Evolutionary conservation across 2,888 invertebrate species (phyloP).

Genomic region (Drepana falcataria): DNA sequence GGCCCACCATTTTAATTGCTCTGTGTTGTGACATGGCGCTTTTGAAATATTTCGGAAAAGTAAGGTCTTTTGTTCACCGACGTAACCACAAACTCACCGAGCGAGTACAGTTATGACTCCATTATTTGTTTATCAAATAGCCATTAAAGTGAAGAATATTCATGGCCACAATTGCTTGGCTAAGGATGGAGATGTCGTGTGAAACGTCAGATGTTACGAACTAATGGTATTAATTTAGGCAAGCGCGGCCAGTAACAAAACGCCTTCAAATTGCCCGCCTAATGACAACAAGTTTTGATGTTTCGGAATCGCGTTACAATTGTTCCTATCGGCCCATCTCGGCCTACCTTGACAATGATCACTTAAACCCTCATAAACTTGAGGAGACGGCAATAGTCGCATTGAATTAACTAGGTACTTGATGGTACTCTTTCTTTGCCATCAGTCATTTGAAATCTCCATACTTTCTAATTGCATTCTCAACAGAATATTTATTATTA

Average conservation of each 20-base stretch:
- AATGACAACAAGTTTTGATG: slow-evolving; percentile 56
- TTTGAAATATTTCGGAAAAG: slow-evolving; percentile 73
- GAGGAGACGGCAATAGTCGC: slow-evolving; percentile 10
- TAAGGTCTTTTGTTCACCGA: slow-evolving; percentile 65
- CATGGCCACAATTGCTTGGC: slow-evolving; percentile 48
- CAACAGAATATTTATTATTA: slow-evolving; percentile 21
- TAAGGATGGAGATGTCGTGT: slow-evolving; percentile 72
- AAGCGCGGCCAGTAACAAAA: slow-evolving; percentile 48
- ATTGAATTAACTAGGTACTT: background rate
- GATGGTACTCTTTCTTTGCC: background rate
- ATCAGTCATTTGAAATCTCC: background rate
- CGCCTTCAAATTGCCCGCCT: slow-evolving; percentile 53
- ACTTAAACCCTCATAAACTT: slow-evolving; percentile 50
- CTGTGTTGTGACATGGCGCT: slow-evolving; percentile 68
- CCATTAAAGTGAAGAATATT: slow-evolving; percentile 56
- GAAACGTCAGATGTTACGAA: slow-evolving; percentile 57
- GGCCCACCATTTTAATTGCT: slow-evolving; percentile 76
- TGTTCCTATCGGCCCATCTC: slow-evolving; percentile 48
- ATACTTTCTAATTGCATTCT: background rate
- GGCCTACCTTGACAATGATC: slow-evolving; percentile 43
- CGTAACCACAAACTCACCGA: slow-evolving; percentile 48
- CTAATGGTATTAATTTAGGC: slow-evolving; percentile 70
- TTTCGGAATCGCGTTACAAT: slow-evolving; percentile 44
- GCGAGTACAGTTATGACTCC: slow-evolving; percentile 34
- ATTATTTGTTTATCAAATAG: slow-evolving; percentile 76